A percentile compares a stretch with the other conserved stretches of the same genome.
Conservation (phyloP, 2,888 invertebrate species). For the Drosophila rellima region DNA sequence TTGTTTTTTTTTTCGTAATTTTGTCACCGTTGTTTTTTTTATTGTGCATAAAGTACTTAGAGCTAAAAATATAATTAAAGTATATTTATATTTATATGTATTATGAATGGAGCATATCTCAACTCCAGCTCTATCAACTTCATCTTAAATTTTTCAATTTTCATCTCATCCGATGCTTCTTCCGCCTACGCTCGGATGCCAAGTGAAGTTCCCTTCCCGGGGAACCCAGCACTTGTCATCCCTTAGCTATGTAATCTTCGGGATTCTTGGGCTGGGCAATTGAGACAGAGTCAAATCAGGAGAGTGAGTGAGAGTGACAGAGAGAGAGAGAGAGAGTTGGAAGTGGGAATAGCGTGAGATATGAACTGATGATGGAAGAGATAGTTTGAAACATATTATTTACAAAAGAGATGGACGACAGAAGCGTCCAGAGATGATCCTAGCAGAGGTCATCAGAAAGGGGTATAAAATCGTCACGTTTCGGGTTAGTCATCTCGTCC, state of each 20-base stretch:
- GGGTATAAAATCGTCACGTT: conserved; percentile 42
- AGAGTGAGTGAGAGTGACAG: conserved; percentile 15
- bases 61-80: conserved; percentile 82
- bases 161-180: conserved; percentile 44
- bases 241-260: conserved; percentile 69
- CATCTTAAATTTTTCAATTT: conserved; percentile 27
- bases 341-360: conserved; percentile 19
- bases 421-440: conserved; percentile 39
- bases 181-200: conserved; percentile 62
- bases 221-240: conserved; percentile 70
- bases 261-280: conserved; percentile 41
- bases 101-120: conserved; percentile 72
- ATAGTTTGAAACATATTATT: conserved; percentile 67
- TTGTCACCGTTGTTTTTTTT: conserved; percentile 86
- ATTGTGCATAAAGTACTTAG: conserved; percentile 84
- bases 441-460: conserved; percentile 24
- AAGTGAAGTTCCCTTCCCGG: conserved; percentile 63
- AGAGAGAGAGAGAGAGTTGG: conserved; percentile 16
- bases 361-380: conserved; percentile 29
- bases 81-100: conserved; percentile 68
- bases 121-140: conserved; percentile 63
- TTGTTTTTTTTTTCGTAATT: conserved; percentile 81
- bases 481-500: conserved; percentile 48
- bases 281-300: conserved; percentile 47
- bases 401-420: conserved; percentile 75